Percentiles rank a stretch among this genome's conserved stretches.
Conservation (phyloP, 2,888 invertebrate genomes). For the Polymixis lichenea region DNA sequence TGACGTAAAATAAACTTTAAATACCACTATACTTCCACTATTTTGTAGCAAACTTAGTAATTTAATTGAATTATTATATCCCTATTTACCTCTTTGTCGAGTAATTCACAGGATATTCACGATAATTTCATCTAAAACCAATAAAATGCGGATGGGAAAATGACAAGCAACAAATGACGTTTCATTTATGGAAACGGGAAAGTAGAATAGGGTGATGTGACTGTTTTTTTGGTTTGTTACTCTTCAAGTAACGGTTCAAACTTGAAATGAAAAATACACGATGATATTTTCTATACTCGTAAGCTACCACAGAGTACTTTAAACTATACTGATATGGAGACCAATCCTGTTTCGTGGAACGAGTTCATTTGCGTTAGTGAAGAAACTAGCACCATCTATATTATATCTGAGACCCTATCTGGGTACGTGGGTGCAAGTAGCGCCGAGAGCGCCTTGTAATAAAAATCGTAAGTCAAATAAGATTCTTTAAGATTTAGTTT, state of each 20-base stretch:
- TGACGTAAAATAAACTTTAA: constrained; percentile 22
- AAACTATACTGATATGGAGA: too few relatives aligned
- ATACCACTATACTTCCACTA: constrained; percentile 38
- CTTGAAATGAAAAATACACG: constrained; percentile 59
- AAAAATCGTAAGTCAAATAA: too few relatives aligned
- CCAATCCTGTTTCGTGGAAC: too few relatives aligned
- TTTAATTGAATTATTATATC: neutral
- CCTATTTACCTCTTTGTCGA: constrained; percentile 50
- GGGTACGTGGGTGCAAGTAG: too few relatives aligned
- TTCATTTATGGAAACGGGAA: constrained; percentile 56
- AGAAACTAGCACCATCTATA: too few relatives aligned
- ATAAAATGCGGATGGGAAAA: constrained; percentile 43
- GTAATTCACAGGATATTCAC: constrained; percentile 33
- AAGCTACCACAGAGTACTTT: too few relatives aligned
- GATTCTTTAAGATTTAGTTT: too few relatives aligned
- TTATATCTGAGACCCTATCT: too few relatives aligned
- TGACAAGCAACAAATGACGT: constrained; percentile 63
- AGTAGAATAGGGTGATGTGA: constrained; percentile 60
- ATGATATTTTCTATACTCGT: constrained; percentile 3
- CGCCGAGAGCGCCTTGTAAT: too few relatives aligned
- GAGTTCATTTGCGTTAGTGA: too few relatives aligned
- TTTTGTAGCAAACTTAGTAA: neutral
- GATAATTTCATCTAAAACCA: constrained; percentile 55
- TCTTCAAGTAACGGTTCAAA: constrained; percentile 51
- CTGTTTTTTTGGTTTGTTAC: constrained; percentile 40